Percentiles rank a stretch among this genome's conserved stretches.
These are phyloP conservation scores for Mastacembelus armatus DNA, from an alignment of 2,797 vertebrate genomes.

Conservation along the genomic window DNA sequence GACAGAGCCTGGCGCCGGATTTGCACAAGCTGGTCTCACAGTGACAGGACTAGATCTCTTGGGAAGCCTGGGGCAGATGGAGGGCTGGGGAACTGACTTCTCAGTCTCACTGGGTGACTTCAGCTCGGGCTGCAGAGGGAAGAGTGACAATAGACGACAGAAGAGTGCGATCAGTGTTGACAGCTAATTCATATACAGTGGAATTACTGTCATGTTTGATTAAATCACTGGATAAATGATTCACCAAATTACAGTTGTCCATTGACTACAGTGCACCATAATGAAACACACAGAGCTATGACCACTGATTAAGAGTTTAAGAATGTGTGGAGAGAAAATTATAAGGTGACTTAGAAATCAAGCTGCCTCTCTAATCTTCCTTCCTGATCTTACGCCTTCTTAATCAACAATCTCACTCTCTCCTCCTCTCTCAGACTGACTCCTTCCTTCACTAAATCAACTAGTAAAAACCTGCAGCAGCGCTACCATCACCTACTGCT, in stretches of 20 bases:
- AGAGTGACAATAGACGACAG: constrained; percentile 52
- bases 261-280: constrained; percentile 26
- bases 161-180: constrained; percentile 59
- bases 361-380: constrained; percentile 65
- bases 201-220: constrained; percentile 72
- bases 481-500: constrained; percentile 26
- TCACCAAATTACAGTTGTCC: constrained; percentile 64
- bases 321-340: constrained; percentile 58
- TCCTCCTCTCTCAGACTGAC: constrained; percentile 32
- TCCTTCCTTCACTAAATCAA: constrained; percentile 59
- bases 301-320: constrained; percentile 68
- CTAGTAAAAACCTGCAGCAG: constrained; percentile 47
- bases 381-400: constrained; percentile 67
- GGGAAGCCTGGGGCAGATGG: constrained; percentile 72
- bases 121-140: constrained; percentile 58
- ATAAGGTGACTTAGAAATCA: constrained; percentile 72
- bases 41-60: constrained; percentile 59
- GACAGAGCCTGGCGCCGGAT: constrained; percentile 54
- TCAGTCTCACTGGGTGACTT: constrained; percentile 53
- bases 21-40: constrained; percentile 62
- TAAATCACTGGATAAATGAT: constrained; percentile 67
- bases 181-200: constrained; percentile 69
- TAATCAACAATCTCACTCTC: constrained; percentile 70
- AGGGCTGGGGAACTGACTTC: constrained; percentile 54
- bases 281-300: constrained; percentile 60